Conservation (phyloP, 2,888 invertebrate genomes). For the Philereme transversata region DNA sequence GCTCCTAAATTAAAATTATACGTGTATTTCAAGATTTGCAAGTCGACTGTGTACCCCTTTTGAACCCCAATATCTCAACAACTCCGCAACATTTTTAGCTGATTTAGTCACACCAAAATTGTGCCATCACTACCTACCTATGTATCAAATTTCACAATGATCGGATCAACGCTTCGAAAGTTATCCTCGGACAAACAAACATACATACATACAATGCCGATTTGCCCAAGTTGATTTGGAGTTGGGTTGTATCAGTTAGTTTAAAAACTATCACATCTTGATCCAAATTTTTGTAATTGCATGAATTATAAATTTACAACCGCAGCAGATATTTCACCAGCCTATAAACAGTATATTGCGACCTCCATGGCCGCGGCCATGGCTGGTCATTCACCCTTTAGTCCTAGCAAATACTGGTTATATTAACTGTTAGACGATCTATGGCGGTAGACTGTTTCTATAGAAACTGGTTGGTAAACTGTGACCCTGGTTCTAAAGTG, state of each 20-base stretch:
- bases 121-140: too few relatives aligned
- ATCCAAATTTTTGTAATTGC: not conserved
- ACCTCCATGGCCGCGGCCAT: conserved; percentile 64
- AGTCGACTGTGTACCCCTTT: too few relatives aligned
- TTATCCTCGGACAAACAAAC: too few relatives aligned
- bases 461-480: conserved; percentile 1
- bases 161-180: too few relatives aligned
- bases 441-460: conserved; percentile 5
- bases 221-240: too few relatives aligned
- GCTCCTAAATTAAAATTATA: too few relatives aligned
- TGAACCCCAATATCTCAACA: too few relatives aligned
- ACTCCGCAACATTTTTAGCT: too few relatives aligned
- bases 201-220: too few relatives aligned
- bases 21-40: too few relatives aligned
- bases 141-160: too few relatives aligned
- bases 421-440: conserved; percentile 4
- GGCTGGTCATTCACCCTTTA: conserved; percentile 69
- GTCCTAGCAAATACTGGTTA: conserved; percentile 36
- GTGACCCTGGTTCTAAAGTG: conserved; percentile 5
- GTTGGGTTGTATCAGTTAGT: not conserved
- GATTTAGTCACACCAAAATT: too few relatives aligned
- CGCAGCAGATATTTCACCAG: conserved; percentile 12
- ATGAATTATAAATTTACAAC: not conserved
- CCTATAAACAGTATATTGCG: conserved; percentile 48
- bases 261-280: not conserved